Evolutionary conservation across 1,140 invertebrate species (phyloP).

Genomic region (Diachasma alloeum): DNA sequence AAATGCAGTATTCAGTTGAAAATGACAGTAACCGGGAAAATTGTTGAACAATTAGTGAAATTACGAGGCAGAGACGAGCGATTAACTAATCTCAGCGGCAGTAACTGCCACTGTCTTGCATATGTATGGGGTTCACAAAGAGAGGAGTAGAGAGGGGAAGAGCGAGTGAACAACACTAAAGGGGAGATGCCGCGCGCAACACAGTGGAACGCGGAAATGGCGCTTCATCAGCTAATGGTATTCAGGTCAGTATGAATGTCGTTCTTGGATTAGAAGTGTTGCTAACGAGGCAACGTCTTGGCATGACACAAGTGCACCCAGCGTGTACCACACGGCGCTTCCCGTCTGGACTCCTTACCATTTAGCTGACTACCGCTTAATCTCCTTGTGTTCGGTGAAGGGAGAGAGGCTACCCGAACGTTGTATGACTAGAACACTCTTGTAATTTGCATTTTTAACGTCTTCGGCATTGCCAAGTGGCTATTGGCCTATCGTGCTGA

Average conservation of each 20-base stretch:
- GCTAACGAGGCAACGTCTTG: slow-evolving; percentile 29
- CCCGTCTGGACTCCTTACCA: slow-evolving; percentile 17
- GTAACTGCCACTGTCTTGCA: not conserved
- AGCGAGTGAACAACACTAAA: not conserved
- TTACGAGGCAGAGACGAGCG: not conserved
- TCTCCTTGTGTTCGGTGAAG: not conserved
- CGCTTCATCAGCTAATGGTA: slow-evolving; percentile 25
- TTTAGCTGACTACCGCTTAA: slow-evolving; percentile 21
- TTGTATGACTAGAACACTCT: not conserved
- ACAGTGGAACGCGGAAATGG: slow-evolving; percentile 4
- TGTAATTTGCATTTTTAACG: slow-evolving; percentile 28
- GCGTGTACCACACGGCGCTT: not conserved
- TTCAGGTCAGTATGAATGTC: slow-evolving; percentile 30
- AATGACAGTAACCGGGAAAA: not conserved
- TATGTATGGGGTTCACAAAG: not conserved
- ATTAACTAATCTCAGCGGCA: not conserved
- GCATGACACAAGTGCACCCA: slow-evolving; percentile 26
- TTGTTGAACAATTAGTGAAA: not conserved
- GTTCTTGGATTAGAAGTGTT: slow-evolving; percentile 26
- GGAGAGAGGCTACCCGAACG: not conserved
- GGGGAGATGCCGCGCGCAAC: not conserved
- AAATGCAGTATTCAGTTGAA: too few species aligned
- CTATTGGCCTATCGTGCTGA: not conserved
- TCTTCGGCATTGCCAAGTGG: slow-evolving; percentile 26
- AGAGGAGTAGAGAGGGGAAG: not conserved